A percentile compares a stretch with the other conserved stretches of the same genome.
Conservation (phyloP, 2,113 vertebrate genomes). For the Tragelaphus imberbis region DNA sequence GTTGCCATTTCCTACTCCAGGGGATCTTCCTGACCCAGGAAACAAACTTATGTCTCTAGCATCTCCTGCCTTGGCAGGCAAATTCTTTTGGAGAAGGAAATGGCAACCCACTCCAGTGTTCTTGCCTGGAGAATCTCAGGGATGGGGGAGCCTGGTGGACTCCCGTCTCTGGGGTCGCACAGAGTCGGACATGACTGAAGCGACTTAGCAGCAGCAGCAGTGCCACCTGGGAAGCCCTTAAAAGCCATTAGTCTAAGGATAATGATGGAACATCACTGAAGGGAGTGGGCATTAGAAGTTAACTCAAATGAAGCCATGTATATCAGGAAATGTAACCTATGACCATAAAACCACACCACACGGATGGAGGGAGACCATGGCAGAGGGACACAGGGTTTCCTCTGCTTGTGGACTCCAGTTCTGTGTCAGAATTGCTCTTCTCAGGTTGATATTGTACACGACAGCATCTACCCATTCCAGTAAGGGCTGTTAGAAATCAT, state of each 20-base stretch:
- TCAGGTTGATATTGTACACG: background rate
- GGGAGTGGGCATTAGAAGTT: background rate
- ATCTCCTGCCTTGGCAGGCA: background rate
- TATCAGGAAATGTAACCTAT: background rate
- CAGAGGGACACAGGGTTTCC: fast-evolving
- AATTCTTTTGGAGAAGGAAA: background rate
- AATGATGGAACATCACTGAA: background rate
- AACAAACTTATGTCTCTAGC: background rate
- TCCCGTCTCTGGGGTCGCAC: no score
- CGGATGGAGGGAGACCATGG: no score
- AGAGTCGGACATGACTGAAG: no score
- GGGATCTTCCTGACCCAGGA: background rate
- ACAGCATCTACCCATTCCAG: background rate
- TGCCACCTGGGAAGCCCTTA: background rate
- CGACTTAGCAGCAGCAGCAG: no score
- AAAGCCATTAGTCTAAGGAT: background rate
- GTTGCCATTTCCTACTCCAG: background rate
- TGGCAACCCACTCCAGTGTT: no score
- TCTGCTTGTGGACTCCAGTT: background rate
- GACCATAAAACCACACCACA: background rate
- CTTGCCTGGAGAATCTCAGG: no score
- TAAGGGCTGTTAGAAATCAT: background rate
- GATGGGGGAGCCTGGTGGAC: no score
- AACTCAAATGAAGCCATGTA: background rate
- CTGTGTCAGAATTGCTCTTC: background rate